A percentile compares a stretch with the other conserved stretches of the same genome.
Conservation (phyloP, 2,888 invertebrate species). For the Limnephilus marmoratus region DNA sequence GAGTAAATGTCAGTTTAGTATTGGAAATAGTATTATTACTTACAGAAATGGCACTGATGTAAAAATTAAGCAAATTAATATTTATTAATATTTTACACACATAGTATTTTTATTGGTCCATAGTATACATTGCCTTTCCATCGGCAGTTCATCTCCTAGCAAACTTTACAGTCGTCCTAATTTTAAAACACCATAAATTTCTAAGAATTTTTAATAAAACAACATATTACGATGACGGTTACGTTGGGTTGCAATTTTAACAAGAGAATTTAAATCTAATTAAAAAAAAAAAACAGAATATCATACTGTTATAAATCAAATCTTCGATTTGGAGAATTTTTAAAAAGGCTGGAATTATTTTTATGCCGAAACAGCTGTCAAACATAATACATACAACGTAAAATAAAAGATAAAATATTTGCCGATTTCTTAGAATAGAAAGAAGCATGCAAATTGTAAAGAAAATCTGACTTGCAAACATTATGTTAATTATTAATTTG, state of each 20-base stretch:
- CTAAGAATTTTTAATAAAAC: not conserved
- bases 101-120: constrained; percentile 17
- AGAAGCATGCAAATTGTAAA: not conserved
- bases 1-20: not conserved
- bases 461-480: not conserved
- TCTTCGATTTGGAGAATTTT: not conserved
- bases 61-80: constrained; percentile 11
- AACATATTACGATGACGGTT: not conserved
- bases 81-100: not conserved
- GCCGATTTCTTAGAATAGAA: not conserved
- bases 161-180: constrained; percentile 2
- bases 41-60: constrained; percentile 29
- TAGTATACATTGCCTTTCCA: not conserved
- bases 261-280: not conserved
- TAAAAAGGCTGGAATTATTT: not conserved
- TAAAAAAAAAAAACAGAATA: not conserved
- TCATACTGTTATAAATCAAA: not conserved
- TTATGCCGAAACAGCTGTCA: not conserved
- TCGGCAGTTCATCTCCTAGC: not conserved
- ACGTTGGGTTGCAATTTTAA: not conserved
- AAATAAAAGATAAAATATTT: not conserved
- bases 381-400: not conserved
- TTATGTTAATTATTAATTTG: not conserved
- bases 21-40: not conserved
- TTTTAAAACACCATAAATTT: not conserved